Base-by-base conservation (phyloP, 2,113 vertebrate genomes). In the Cromileptes altivelis region DNA sequence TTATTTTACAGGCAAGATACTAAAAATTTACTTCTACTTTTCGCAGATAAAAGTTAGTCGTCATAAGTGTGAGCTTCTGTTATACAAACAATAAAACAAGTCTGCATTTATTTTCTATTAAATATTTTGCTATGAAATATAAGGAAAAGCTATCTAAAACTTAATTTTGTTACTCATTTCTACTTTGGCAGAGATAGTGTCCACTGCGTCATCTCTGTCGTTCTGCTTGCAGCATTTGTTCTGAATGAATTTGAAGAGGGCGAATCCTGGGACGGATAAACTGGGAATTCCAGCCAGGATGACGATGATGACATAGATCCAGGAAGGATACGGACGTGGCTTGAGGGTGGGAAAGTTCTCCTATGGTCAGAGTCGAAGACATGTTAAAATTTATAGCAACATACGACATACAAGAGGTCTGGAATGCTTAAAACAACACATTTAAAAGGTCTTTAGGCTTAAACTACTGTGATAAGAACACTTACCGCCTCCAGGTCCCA, bases 401-500 rank as follows among this genome's bases (percentile, higher is more conserved):
- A 42, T 21, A 12, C 4, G 1, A 55, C 7, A 15, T 11, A 53
- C 12, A 56, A 33, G 50, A 19, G 17, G 37, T 55, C 18, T 27
- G 7, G 47, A 42, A 57, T 60, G 2, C 30, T 30, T 30, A 49
- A 57, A 2, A 21, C 9, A 53, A 33, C 11, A n/a, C 30, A 61
- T n/a, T 2, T 57, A 17, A 23, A 57, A 63, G 13, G 6, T 30
- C 12, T 13, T 40, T 19, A 2, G 1, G 40, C 17, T 42, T 17
- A 40, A 37, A 42, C 8, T 45, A 8, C 23, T 65, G 57, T 60
- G 47, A 73, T 33, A 40, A 62, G 13, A 3, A 75, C 62, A 93
- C 97, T 96, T 93, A 98, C 97, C 23, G 96, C 95, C 9, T 10
- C 62, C 1, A 95, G 94, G 75, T 99, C 90, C 98, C 98, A 99